These are phyloP conservation scores for Drepana arcuata DNA, from an alignment of 1,140 invertebrate species.

Conservation along the genomic window DNA sequence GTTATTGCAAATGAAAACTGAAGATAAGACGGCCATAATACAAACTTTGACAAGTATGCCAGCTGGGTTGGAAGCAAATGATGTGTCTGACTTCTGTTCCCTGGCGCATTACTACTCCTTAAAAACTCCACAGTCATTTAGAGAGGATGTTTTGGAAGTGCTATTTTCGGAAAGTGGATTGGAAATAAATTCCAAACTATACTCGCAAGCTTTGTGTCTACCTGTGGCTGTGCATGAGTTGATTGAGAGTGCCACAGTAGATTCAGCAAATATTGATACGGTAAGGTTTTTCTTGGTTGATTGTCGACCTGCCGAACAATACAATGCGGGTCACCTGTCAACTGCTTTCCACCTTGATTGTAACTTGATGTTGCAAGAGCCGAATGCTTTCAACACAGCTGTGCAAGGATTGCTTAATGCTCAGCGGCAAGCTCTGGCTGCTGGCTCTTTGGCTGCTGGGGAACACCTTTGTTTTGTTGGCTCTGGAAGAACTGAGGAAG, in stretches of 20 bases:
- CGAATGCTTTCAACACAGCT: slow-evolving; percentile 93
- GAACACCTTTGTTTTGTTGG: slow-evolving; percentile 98
- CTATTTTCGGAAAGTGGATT: slow-evolving; percentile 73
- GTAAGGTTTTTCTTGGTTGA: slow-evolving; percentile 97
- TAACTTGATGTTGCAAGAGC: slow-evolving; percentile 97
- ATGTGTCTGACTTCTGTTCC: slow-evolving; percentile 97
- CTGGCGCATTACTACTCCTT: slow-evolving; percentile 94
- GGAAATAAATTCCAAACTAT: slow-evolving; percentile 65
- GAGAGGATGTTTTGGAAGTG: slow-evolving; percentile 79
- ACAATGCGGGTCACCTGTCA: slow-evolving; percentile 95
- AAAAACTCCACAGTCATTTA: slow-evolving; percentile 94
- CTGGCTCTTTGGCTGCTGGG: slow-evolving; percentile 91
- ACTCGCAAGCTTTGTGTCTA: slow-evolving; percentile 92
- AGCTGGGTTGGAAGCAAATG: slow-evolving; percentile 88
- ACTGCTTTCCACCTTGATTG: slow-evolving; percentile 99
- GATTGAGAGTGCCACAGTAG: slow-evolving; percentile 82
- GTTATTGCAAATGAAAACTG: slow-evolving; percentile 85
- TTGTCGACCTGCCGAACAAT: slow-evolving; percentile 96
- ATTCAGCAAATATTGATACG: slow-evolving; percentile 73
- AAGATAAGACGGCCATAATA: slow-evolving; percentile 81
- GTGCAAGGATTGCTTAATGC: slow-evolving; percentile 93
- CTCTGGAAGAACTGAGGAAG: slow-evolving; percentile 94
- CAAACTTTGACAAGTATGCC: slow-evolving; percentile 85
- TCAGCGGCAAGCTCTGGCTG: slow-evolving; percentile 90
- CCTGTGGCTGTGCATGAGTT: slow-evolving; percentile 92